A percentile compares a stretch with the other conserved stretches of the same genome.
Conservation (phyloP, 2,113 vertebrate genomes). For the Sinocyclocheilus grahami region DNA sequence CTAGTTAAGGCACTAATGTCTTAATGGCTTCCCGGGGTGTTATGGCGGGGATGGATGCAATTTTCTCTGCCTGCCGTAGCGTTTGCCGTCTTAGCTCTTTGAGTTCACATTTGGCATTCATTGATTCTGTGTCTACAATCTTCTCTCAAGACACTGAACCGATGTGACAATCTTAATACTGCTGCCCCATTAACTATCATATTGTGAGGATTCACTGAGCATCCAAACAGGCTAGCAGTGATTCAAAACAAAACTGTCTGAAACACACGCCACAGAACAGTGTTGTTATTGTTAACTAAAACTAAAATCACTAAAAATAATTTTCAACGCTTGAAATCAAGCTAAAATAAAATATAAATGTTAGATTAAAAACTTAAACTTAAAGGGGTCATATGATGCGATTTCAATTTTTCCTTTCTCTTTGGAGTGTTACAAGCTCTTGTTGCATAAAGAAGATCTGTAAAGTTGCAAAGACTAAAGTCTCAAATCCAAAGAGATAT, state of each 20-base stretch:
- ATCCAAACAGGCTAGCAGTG: conserved; percentile 20
- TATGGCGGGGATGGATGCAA: conserved; percentile 57
- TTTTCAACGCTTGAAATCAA: not conserved
- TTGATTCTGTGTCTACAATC: conserved; percentile 53
- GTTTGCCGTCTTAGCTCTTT: not conserved
- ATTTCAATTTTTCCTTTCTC: too few relatives aligned
- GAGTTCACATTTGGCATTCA: conserved; percentile 40
- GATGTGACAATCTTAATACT: conserved; percentile 57
- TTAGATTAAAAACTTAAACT: not conserved
- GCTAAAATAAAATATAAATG: not conserved
- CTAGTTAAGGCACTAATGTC: conserved; percentile 61
- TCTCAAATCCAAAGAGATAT: too few relatives aligned
- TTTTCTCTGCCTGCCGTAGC: conserved; percentile 57
- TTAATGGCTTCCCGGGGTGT: conserved; percentile 67
- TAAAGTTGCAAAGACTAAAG: too few relatives aligned
- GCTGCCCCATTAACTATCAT: conserved; percentile 42
- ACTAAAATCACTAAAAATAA: not conserved
- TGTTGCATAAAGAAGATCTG: too few relatives aligned
- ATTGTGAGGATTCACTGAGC: conserved; percentile 15
- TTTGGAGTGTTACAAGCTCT: too few relatives aligned
- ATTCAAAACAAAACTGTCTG: conserved; percentile 44
- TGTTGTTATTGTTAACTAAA: not conserved
- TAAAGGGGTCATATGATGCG: too few relatives aligned
- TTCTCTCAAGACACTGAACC: conserved; percentile 46
- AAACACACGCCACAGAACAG: conserved; percentile 17